Evolutionary conservation across 2,888 invertebrate genomes (phyloP), one percentile per base, ranked within the genome.

Genomic region (Drosophila tripunctata): DNA sequence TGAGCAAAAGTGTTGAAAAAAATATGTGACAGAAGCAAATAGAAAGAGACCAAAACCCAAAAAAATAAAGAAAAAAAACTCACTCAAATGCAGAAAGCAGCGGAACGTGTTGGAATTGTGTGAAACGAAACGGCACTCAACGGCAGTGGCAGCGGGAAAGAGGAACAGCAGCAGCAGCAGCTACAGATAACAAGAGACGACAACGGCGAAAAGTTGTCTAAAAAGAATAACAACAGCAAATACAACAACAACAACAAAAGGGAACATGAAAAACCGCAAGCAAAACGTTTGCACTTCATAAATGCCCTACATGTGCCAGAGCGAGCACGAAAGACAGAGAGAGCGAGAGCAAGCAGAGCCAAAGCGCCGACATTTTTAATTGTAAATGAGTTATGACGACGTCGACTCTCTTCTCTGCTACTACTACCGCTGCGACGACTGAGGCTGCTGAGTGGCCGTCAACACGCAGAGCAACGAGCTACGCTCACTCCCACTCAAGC

Each of bases 361-460:
- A 64, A 63, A 87, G 89, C 89, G 89, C 90, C 89, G 89, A 90
- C 89, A 89, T 89, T 89, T 89, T 89, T 89, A 89, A 89, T 89
- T 89, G 89, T 88, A 83, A 88, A 89, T 85, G 87, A 89, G 88
- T 89, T 88, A 90, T 89, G 73, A 86, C 75, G 75, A 77, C 66
- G 70, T 58, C 70, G 68, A 58, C 63, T 75, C 74, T 67, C 61
- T 67, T 55, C 47, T 41, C 27, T 43, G 51, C 55, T 62, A 48
- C 66, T 57, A 51, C 66, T 60, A 62, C 51, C 8, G 17, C 40
- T 8, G 24, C 15, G 14, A 6, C 22, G 50, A 17, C 27, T 43
- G 31, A 14, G 24, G 35, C 41, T 67, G 78, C 81, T 78, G 84
- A 86, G 84, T 86, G 81, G 76, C 80, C 80, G 76, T 77, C 77